These are phyloP conservation scores for Agrotis puta DNA, from an alignment of 2,888 invertebrate genomes.

Conservation along the genomic window DNA sequence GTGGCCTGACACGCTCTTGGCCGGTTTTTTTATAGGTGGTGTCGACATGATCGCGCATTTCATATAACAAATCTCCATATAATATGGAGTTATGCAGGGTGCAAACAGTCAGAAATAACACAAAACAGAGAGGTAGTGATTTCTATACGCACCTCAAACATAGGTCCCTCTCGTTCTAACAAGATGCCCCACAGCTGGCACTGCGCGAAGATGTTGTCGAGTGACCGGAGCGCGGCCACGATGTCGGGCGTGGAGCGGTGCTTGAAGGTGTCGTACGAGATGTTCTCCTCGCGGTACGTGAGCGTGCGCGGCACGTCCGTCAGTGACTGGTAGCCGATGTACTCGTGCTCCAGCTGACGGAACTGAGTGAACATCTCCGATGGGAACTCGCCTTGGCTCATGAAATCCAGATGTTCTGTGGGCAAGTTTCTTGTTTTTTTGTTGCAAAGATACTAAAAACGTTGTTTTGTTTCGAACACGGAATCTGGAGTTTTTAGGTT, in stretches of 20 bases:
- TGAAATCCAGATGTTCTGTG: conserved; percentile 98
- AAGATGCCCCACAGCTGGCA: conserved; percentile 96
- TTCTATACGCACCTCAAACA: conserved; percentile 92
- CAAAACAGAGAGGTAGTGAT: too few species aligned
- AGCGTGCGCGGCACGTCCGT: conserved; percentile 97
- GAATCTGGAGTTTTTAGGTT: too few species aligned
- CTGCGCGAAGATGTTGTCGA: conserved; percentile 94
- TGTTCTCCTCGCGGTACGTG: conserved; percentile 93
- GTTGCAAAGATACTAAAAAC: too few species aligned
- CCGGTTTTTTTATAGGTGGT: too few species aligned
- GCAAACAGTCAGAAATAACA: too few species aligned
- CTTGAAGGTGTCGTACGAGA: conserved; percentile 91
- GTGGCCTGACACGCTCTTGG: too few species aligned
- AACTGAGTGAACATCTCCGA: conserved; percentile 95
- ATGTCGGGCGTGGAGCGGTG: conserved; percentile 94
- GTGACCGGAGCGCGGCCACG: conserved; percentile 92
- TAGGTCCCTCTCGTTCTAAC: conserved; percentile 94
- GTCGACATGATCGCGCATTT: too few species aligned
- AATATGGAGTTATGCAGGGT: too few species aligned
- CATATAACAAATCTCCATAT: too few species aligned
- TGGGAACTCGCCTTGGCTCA: conserved; percentile 95
- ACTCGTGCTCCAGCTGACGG: conserved; percentile 97
- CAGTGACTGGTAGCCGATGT: conserved; percentile 98
- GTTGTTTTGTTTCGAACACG: too few species aligned
- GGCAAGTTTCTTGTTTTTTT: background rate